phyloP scores from a whole-genome alignment of 2,888 invertebrate genomes.

The Netelia fuscicornis region DNA sequence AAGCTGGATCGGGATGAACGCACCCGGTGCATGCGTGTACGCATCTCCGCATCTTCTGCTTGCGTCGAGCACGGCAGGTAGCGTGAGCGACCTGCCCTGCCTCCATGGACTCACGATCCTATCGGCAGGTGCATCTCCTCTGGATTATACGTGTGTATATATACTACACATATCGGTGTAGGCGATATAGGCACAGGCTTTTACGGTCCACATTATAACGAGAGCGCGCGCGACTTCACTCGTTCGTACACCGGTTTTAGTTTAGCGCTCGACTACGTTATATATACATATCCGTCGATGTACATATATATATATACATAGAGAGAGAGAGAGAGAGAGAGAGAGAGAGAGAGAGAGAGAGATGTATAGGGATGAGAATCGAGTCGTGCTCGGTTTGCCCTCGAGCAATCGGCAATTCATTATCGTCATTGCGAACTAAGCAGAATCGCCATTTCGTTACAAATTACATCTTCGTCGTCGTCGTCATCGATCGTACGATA shows the following conservation, averaged over 20 bases:
- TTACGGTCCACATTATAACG: conserved; percentile 65
- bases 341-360: neutral
- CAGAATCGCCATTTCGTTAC: conserved; percentile 52
- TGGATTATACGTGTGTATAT: conserved; percentile 65
- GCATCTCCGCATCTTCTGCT: conserved; percentile 47
- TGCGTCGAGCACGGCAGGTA: neutral
- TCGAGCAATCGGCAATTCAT: conserved; percentile 60
- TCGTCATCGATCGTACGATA: conserved; percentile 2
- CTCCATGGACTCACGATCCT: conserved; percentile 62
- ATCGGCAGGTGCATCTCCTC: conserved; percentile 73
- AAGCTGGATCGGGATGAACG: conserved; percentile 18
- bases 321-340: neutral
- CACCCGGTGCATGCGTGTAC: conserved; percentile 29
- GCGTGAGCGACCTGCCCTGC: conserved; percentile 54
- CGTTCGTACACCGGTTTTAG: conserved; percentile 72
- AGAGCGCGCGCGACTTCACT: conserved; percentile 62
- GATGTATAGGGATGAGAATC: neutral
- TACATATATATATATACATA: neutral
- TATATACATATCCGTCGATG: neutral
- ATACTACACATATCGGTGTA: conserved; percentile 12
- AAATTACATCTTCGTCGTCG: conserved; percentile 46
- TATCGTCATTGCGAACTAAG: conserved; percentile 62
- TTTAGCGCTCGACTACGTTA: conserved; percentile 67
- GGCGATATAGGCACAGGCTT: conserved; percentile 57
- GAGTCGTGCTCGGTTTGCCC: conserved; percentile 50